Evolutionary conservation across 2,888 invertebrate genomes (phyloP).

Genomic region (Orthosia gracilis): DNA sequence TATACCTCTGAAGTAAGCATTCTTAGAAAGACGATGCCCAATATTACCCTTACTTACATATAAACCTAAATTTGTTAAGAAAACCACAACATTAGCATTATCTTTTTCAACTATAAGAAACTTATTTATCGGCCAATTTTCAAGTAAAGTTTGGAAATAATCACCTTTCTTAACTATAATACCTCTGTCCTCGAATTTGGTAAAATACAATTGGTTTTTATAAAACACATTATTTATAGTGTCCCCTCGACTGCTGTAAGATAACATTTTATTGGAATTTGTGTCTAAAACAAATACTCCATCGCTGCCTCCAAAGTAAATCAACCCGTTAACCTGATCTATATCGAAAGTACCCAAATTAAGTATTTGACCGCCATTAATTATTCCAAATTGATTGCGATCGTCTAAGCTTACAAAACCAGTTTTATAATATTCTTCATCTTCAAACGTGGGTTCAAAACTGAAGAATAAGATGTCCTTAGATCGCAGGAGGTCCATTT

Average conservation of each 20-base stretch:
- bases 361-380: constrained; percentile 72
- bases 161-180: constrained; percentile 81
- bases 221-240: constrained; percentile 78
- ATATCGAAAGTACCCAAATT: constrained; percentile 86
- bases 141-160: constrained; percentile 75
- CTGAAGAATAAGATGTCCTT: constrained; percentile 81
- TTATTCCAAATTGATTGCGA: constrained; percentile 69
- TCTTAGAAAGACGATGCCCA: constrained; percentile 76
- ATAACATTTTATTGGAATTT: constrained; percentile 70
- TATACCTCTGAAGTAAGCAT: constrained; percentile 83
- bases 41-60: constrained; percentile 76
- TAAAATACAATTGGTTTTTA: constrained; percentile 81
- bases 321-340: constrained; percentile 79
- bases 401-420: constrained; percentile 80
- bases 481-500: constrained; percentile 78
- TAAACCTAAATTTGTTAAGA: constrained; percentile 78
- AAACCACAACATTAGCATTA: constrained; percentile 75
- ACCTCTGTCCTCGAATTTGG: constrained; percentile 74
- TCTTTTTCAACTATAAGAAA: constrained; percentile 81
- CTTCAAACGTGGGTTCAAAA: constrained; percentile 82
- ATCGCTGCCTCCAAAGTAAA: constrained; percentile 84
- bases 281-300: constrained; percentile 80
- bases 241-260: constrained; percentile 83
- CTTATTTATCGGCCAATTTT: constrained; percentile 75
- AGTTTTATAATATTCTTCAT: constrained; percentile 83